A percentile compares a stretch with the other conserved stretches of the same genome.
These are phyloP conservation scores for Zootermopsis nevadensis DNA, from an alignment of 2,888 invertebrate species.

Conservation along the genomic window DNA sequence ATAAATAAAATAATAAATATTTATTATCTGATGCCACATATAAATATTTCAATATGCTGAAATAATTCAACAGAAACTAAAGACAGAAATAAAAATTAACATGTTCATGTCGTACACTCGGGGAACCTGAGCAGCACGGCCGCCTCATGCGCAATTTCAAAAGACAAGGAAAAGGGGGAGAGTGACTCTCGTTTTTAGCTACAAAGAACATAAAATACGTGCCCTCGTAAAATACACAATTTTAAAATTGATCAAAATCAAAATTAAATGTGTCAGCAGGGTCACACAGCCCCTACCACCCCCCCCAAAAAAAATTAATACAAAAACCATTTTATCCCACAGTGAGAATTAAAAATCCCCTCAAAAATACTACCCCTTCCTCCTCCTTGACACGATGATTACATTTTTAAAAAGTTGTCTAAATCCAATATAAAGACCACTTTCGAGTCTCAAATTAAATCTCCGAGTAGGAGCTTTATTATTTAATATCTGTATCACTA, in stretches of 20 bases:
- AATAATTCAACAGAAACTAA: neutral
- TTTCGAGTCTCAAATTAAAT: conserved; percentile 13
- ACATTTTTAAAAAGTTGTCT: neutral
- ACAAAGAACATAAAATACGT: no score
- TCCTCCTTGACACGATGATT: neutral
- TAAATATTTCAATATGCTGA: neutral
- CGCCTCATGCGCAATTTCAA: no score
- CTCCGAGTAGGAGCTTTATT: neutral
- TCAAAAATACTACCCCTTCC: no score
- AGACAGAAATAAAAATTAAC: neutral
- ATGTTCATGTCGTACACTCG: neutral
- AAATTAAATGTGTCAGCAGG: neutral
- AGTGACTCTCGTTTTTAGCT: no score
- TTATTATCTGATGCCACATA: neutral
- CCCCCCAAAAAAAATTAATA: no score
- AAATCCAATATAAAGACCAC: neutral
- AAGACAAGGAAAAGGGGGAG: no score
- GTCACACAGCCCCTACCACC: no score
- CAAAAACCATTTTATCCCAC: neutral
- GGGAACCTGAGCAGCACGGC: neutral
- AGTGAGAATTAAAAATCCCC: neutral
- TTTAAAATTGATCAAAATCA: neutral
- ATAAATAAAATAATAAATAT: neutral
- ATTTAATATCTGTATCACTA: neutral
- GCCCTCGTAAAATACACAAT: neutral